Evolutionary conservation across 2,888 invertebrate species (phyloP), one percentile per base, ranked within the genome.

Genomic region (Pyralis farinalis): DNA sequence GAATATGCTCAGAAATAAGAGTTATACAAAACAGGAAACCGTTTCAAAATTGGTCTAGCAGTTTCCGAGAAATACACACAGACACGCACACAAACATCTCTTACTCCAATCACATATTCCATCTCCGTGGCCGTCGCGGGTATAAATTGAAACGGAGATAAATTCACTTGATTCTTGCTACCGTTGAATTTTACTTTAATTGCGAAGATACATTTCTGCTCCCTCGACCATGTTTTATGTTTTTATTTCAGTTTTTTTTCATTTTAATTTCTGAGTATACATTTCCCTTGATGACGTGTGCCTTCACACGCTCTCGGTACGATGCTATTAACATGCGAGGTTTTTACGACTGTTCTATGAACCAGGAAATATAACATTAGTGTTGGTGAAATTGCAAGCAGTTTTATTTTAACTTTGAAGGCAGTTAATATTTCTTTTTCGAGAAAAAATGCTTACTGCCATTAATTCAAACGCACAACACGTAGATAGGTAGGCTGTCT

Each of bases 241-340:
- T 16, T 4, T 16, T 4, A 16, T 16, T 16, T 16, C n/a, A n/a
- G n/a, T 3, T 16, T 39, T 46, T 43, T 44, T 51, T 46, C 36
- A 49, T 47, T 65, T 63, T 60, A 58, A 61, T 63, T 66, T 58
- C 63, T 58, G 41, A 50, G 44, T 48, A 46, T 55, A 55, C 54
- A 51, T 65, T 70, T 70, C 59, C 54, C 64, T 67, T 72, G 68
- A 75, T 77, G 76, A 68, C 63, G 62, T 66, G 46, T 63, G 45
- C 56, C 68, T 80, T 83, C 81, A 76, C 78, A 85, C 79, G 77
- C 66, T 75, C 66, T 51, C 55, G 51, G 48, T 49, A 54, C 53
- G 59, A 74, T 70, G 33, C 43, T 65, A 68, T 76, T 75, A 69
- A 68, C 61, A 53, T 51, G 61, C 55, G 50, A 58, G 63, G 66